Base-by-base conservation (phyloP, 2,113 vertebrate species). In the Mystacornis crossleyi region DNA sequence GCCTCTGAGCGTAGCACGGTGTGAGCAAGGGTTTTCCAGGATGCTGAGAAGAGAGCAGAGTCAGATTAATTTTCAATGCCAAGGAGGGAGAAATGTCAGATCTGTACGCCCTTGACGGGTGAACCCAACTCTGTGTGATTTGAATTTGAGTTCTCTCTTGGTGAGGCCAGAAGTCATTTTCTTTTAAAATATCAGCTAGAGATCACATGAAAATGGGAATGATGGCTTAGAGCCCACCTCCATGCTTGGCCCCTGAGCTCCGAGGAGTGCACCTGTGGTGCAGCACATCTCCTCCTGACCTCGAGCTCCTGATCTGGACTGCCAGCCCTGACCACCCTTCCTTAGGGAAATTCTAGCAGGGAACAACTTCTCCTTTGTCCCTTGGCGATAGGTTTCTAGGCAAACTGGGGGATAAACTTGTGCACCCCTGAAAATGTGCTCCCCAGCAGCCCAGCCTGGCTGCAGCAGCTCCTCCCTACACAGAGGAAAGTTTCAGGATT, bases 1-100 rank as follows among this genome's bases (percentile, higher is more conserved):
- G 14, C 20, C 26, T 83, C 51, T 81, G 64, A 1, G 0, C 0
- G 0, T 14, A n/a, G 31, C 53, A 42, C 14, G 14, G 33, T 83
- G 29, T 2, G 25, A 87, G 47, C 18, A 43, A 58, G 65, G 8
- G 8, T 2, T 72, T 75, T 82, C 12, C 38, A 48, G 88, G 74
- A 77, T 62, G 14, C 51, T 93, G 77, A 87, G 33, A 18, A 58
- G 69, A 62, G 43, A 93, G 34, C 18, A 61, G 58, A 61, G 45
- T 62, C 45, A 81, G 34, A 29, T 40, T 60, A 17, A 77, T 70
- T 95, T 90, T 79, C 55, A 81, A 62, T 50, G 23, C 36, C 10
- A n/a, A 45, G 25, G 36, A 88, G 36, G 43, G 62, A 74, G 74
- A 90, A 72, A 69, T 34, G 62, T 84, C 38, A 55, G 60, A 62